Base-by-base conservation (phyloP, 1,140 invertebrate species). In the Procambarus virginalis region DNA sequence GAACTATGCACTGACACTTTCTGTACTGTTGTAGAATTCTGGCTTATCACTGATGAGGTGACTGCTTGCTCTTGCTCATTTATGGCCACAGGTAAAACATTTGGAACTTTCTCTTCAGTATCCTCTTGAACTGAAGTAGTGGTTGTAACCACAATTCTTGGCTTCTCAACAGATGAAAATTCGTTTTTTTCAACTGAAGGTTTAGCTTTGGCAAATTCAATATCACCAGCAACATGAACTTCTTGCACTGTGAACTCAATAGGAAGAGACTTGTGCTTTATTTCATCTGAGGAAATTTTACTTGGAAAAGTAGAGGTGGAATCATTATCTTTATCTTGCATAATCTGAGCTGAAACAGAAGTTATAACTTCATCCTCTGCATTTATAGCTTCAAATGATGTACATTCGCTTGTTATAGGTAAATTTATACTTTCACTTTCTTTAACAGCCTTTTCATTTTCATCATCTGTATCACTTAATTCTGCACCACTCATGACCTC, bases 401-500 rank as follows among this genome's bases (percentile, higher is more conserved):
- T 51, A 20, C 75, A 55, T 34, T 5, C 3, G 6, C 34, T n/a
- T 9, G 22, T 34, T 34, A 73, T n/a, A 73, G 68, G 22, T 73
- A 73, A 34, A 20, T n/a, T 73, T 8, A 22, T 34, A 34, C 34
- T 9, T 68, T 68, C 17, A n/a, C 49, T 46, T 22, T 51, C 51
- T 84, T 75, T 68, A 5, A 34, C 48, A 51, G 60, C 20, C n/a
- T 49, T 49, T 3, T 49, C 68, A 45, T n/a, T n/a, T 45, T 83
- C 81, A 68, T 83, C 81, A 20, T 75, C 82, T 22, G 46, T 75
- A 51, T 84, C 82, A 75, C 64, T 84, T 51, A 84, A 51, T 51
- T 75, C 82, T 49, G 80, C 73, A 64, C 91, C 91, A 89, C 91
- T 92, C 60, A 92, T 85, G 8, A 92, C 91, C 64, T 92, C 89